Conservation (phyloP, 53 echinoderm and acorn worm genomes). For the Holothuria scabra region DNA sequence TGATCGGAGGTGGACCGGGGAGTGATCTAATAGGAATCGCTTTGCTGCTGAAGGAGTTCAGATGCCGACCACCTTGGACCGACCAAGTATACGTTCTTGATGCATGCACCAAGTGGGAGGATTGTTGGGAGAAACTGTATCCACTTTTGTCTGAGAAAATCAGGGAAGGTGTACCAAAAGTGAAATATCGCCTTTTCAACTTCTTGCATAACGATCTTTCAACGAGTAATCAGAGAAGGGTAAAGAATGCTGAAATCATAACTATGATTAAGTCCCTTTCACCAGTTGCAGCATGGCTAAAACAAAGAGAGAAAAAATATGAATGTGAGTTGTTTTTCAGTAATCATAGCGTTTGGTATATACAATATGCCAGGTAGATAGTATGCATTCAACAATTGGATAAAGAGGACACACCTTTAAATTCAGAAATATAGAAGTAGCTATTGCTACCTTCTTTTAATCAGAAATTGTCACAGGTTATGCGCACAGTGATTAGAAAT, state of each 20-base stretch:
- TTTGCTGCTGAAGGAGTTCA: not conserved
- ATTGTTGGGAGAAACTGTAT: not conserved
- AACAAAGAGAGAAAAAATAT: not conserved
- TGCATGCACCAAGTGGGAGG: not conserved
- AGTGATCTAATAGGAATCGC: conserved; percentile 24
- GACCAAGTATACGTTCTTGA: conserved; percentile 12
- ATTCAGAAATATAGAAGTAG: too few relatives aligned
- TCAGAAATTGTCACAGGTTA: too few relatives aligned
- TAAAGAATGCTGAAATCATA: not conserved
- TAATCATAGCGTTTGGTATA: too few relatives aligned
- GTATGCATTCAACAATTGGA: too few relatives aligned
- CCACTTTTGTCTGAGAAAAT: not conserved
- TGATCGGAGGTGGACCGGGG: conserved; percentile 39
- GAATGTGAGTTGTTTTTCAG: not conserved
- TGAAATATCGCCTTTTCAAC: conserved; percentile 8
- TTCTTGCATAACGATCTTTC: not conserved
- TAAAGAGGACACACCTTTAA: too few relatives aligned
- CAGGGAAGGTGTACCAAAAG: not conserved
- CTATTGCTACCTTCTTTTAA: too few relatives aligned
- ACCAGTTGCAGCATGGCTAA: conserved; percentile 21
- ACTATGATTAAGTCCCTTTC: conserved; percentile 30
- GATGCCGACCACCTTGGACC: not conserved
- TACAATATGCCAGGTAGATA: too few relatives aligned
- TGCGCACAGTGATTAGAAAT: too few relatives aligned
- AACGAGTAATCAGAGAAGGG: not conserved